Percentiles rank a stretch among this genome's conserved stretches.
These are phyloP conservation scores for Notarius quadriscutis DNA, from an alignment of 2,113 vertebrate genomes.

Conservation along the genomic window DNA sequence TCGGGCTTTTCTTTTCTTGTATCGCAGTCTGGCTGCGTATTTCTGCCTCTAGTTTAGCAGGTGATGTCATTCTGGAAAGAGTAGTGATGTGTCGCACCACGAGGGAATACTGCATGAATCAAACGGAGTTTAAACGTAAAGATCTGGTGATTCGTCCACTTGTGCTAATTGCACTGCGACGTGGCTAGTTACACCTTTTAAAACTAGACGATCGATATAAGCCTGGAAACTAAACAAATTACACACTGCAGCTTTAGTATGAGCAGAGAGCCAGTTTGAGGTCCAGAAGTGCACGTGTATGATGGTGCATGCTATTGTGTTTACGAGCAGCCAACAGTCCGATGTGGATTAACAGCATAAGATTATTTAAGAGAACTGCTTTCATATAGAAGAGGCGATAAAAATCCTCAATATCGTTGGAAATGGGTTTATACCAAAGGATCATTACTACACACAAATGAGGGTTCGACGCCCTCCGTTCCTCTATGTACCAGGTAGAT, in stretches of 20 bases:
- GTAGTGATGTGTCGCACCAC: background rate
- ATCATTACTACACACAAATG: background rate
- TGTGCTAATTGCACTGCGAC: background rate
- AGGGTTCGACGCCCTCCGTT: too few species aligned
- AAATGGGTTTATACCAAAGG: background rate
- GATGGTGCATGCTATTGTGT: background rate
- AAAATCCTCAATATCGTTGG: background rate
- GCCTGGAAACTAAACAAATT: background rate
- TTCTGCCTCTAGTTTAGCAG: background rate
- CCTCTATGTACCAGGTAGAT: too few species aligned
- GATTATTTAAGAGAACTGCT: background rate
- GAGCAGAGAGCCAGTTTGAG: background rate
- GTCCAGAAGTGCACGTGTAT: background rate
- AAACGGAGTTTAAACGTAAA: background rate
- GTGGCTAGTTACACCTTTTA: background rate
- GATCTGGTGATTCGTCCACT: background rate
- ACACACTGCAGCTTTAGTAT: background rate
- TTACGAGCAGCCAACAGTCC: background rate
- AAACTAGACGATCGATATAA: background rate
- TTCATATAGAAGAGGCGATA: background rate
- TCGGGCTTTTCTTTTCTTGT: background rate
- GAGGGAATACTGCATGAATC: background rate
- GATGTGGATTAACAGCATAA: background rate
- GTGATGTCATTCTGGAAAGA: background rate
- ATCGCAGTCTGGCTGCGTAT: background rate